phyloP scores from a whole-genome alignment of 2,888 invertebrate species.

The Lochmaea capreae region DNA sequence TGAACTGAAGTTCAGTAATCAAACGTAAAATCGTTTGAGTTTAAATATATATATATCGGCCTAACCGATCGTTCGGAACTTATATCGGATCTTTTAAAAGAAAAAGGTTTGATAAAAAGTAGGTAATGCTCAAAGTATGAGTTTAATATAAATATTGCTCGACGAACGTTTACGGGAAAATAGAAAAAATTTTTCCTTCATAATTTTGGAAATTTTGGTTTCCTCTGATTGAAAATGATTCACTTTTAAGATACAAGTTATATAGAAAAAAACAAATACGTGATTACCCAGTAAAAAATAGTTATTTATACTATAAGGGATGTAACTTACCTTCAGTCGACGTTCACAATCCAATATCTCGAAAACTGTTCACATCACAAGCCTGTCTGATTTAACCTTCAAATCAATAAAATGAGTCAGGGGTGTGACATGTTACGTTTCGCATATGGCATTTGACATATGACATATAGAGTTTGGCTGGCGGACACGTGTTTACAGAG shows the following conservation, averaged over 20 bases:
- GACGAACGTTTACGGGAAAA: background rate
- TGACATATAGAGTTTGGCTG: too few species aligned
- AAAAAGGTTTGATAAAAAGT: background rate
- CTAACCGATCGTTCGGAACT: background rate
- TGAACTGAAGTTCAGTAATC: constrained; percentile 22
- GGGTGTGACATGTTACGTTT: too few species aligned
- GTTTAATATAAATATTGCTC: background rate
- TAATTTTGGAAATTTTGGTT: background rate
- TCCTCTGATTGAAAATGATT: background rate
- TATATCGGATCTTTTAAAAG: background rate
- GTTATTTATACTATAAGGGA: too few species aligned
- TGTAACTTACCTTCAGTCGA: too few species aligned
- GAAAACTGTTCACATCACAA: too few species aligned
- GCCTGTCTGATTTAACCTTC: too few species aligned
- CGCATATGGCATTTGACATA: too few species aligned
- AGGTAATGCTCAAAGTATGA: background rate
- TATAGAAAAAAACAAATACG: too few species aligned
- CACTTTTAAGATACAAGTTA: background rate
- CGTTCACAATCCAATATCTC: too few species aligned
- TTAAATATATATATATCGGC: background rate
- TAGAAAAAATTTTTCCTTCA: background rate
- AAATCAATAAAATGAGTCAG: too few species aligned
- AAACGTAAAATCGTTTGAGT: constrained; percentile 15
- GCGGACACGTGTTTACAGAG: too few species aligned
- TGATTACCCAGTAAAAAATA: too few species aligned